These are phyloP conservation scores for Petrocephalus sullivani DNA, from an alignment of 2,797 vertebrate species.

Conservation along the genomic window DNA sequence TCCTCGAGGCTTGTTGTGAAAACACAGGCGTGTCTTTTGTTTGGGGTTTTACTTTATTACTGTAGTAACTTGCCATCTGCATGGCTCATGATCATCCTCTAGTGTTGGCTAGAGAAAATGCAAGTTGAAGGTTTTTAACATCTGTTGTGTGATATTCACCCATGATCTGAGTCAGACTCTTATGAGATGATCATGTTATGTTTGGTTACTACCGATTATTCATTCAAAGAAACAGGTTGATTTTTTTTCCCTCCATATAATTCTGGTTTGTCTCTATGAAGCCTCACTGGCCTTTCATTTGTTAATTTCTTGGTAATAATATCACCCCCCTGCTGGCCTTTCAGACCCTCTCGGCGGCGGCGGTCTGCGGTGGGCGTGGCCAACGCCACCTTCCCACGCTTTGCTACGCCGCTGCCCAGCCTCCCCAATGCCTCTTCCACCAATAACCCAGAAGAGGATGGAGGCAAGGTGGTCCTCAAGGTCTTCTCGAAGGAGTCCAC, in stretches of 20 bases:
- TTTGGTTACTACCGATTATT: background rate
- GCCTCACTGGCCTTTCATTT: background rate
- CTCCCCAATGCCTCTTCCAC: constrained; percentile 55
- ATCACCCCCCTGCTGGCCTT: background rate
- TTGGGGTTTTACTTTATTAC: background rate
- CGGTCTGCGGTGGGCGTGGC: constrained; percentile 73
- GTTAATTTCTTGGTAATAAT: background rate
- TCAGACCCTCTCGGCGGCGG: constrained; percentile 70
- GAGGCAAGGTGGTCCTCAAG: constrained; percentile 57
- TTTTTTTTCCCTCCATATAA: background rate
- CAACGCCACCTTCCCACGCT: constrained; percentile 60
- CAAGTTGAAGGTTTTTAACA: constrained; percentile 23
- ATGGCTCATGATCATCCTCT: constrained; percentile 30
- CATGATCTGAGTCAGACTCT: background rate
- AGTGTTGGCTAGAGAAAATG: constrained; percentile 38
- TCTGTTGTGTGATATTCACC: background rate
- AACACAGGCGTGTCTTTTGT: constrained; percentile 14
- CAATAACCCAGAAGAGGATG: constrained; percentile 50
- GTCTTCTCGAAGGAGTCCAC: constrained; percentile 77
- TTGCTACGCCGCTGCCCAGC: constrained; percentile 48
- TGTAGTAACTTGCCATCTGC: constrained; percentile 11
- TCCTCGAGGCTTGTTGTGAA: constrained; percentile 18
- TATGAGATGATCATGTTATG: no score
- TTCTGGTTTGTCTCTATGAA: background rate
- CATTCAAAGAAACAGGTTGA: background rate